phyloP scores from a whole-genome alignment of 1,140 invertebrate species.

The Trinorchestia longiramus region DNA sequence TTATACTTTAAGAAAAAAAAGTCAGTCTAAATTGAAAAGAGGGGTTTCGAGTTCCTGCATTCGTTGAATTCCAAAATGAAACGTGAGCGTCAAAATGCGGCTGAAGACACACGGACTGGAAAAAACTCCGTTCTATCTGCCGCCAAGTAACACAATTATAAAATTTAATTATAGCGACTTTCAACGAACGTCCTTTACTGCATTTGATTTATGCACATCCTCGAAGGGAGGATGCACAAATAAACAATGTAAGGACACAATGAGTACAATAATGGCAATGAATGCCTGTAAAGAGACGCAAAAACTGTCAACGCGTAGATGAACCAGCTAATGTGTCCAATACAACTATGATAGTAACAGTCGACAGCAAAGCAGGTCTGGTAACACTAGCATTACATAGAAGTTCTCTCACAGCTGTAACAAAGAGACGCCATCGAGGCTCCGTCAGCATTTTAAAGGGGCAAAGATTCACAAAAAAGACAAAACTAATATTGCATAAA shows the following conservation, averaged over 20 bases:
- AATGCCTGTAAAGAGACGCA: not conserved
- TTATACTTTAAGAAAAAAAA: not conserved
- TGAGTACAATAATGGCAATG: not conserved
- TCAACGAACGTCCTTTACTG: not conserved
- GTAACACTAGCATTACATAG: not conserved
- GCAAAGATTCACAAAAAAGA: not conserved
- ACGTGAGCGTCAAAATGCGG: not conserved
- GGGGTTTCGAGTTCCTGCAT: not conserved
- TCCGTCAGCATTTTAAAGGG: not conserved
- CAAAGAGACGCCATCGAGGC: not conserved
- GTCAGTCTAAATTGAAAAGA: not conserved
- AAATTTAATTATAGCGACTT: not conserved
- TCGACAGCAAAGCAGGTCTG: not conserved
- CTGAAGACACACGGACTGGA: not conserved
- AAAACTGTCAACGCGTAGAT: not conserved
- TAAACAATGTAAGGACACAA: not conserved
- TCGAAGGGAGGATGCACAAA: not conserved
- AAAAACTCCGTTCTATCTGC: not conserved
- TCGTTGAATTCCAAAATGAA: not conserved
- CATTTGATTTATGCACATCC: not conserved
- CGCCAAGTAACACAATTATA: not conserved
- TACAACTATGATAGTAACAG: not conserved
- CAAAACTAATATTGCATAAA: not conserved
- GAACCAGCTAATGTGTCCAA: not conserved
- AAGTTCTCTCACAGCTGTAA: not conserved